Percentiles rank a stretch among this genome's conserved stretches.
phyloP scores from a whole-genome alignment of 1,140 invertebrate species.

The Dendrolimus kikuchii region DNA sequence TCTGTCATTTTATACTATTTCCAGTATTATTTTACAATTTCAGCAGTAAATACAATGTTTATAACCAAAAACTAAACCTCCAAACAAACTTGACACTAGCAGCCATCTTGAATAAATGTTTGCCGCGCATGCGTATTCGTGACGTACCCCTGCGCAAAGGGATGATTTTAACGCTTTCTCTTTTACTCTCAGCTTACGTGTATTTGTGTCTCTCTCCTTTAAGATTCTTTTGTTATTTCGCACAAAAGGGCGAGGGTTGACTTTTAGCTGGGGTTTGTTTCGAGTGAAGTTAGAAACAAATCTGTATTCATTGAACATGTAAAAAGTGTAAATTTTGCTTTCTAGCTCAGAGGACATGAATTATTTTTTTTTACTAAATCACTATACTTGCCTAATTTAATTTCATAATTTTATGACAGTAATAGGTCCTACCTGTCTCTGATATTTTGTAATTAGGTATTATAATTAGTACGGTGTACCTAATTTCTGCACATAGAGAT shows the following conservation, averaged over 20 bases:
- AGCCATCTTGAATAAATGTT: slow-evolving; percentile 58
- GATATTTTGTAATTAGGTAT: too few species aligned
- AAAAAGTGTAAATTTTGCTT: too few species aligned
- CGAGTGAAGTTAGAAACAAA: slow-evolving; percentile 39
- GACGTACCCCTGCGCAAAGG: slow-evolving; percentile 35
- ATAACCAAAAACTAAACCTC: slow-evolving; percentile 11
- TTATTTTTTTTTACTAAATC: too few species aligned
- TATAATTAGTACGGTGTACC: too few species aligned
- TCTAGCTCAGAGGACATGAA: too few species aligned
- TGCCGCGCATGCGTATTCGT: slow-evolving; percentile 38
- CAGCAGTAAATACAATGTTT: too few species aligned
- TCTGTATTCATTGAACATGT: background rate
- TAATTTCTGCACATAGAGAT: too few species aligned
- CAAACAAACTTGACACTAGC: slow-evolving; percentile 35
- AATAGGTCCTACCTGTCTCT: too few species aligned
- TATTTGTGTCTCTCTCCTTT: slow-evolving; percentile 24
- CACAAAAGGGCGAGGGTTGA: slow-evolving; percentile 36
- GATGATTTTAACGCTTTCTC: slow-evolving; percentile 29
- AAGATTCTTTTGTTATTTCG: slow-evolving; percentile 28
- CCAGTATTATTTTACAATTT: too few species aligned
- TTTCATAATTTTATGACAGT: too few species aligned
- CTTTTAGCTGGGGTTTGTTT: slow-evolving; percentile 29
- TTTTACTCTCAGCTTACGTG: slow-evolving; percentile 9
- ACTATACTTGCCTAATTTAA: too few species aligned
- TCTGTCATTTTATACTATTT: too few species aligned